Percentiles rank a stretch among this genome's conserved stretches.
phyloP scores from a whole-genome alignment of 2,888 invertebrate species.

The Pachydiplax longipennis region DNA sequence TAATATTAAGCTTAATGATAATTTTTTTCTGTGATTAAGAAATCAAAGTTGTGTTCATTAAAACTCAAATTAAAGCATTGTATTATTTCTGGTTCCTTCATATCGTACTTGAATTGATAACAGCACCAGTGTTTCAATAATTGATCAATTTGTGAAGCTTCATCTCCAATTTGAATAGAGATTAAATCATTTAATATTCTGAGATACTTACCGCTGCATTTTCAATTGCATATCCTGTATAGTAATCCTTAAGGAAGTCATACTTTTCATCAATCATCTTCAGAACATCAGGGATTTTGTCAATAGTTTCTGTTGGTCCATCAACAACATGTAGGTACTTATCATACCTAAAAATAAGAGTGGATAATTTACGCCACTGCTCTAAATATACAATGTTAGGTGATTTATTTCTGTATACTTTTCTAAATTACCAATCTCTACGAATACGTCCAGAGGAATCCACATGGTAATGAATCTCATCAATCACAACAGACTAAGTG shows the following conservation, averaged over 20 bases:
- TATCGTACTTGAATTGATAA: no score
- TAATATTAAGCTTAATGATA: no score
- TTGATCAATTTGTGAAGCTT: neutral
- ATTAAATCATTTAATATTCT: constrained; percentile 4
- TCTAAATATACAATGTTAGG: constrained; percentile 51
- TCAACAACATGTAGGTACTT: constrained; percentile 86
- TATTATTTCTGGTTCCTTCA: no score
- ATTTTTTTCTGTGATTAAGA: no score
- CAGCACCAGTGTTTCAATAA: neutral
- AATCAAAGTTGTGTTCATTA: no score
- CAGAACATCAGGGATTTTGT: constrained; percentile 75
- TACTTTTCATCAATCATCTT: constrained; percentile 85
- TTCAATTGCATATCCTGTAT: constrained; percentile 76
- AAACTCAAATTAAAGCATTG: no score
- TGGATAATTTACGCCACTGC: neutral
- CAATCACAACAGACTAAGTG: constrained; percentile 79
- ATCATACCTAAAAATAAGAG: constrained; percentile 73
- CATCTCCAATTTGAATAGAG: neutral
- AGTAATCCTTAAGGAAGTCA: constrained; percentile 81
- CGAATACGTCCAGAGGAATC: constrained; percentile 69
- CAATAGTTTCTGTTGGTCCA: constrained; percentile 73
- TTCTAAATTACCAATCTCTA: constrained; percentile 69
- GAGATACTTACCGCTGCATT: constrained; percentile 67
- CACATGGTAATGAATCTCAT: constrained; percentile 77
- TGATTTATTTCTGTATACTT: neutral